phyloP scores from a whole-genome alignment of 1,140 invertebrate species.

The Gonatopus flavifemur region DNA sequence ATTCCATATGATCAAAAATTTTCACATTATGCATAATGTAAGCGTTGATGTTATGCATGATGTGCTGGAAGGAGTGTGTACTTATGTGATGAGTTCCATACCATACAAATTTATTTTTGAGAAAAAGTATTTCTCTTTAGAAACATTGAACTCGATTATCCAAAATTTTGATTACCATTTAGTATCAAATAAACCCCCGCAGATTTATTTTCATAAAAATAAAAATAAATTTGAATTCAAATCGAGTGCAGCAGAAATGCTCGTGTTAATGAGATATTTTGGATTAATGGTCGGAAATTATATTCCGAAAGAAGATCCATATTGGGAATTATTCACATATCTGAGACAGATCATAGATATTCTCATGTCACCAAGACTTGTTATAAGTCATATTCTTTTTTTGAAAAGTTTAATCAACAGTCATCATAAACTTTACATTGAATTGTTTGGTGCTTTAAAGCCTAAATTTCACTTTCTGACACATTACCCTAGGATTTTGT shows the following conservation, averaged over 20 bases:
- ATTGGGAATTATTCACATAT: background rate
- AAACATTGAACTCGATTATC: background rate
- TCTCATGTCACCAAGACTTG: background rate
- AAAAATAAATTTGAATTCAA: background rate
- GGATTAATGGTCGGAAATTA: slow-evolving; percentile 6
- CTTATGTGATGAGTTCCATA: background rate
- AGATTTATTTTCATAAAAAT: background rate
- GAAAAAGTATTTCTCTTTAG: background rate
- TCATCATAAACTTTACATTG: background rate
- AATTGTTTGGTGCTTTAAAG: background rate
- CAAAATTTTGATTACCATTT: background rate
- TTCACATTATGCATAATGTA: background rate
- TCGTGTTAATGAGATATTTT: background rate
- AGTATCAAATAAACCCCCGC: background rate
- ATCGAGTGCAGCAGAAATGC: background rate
- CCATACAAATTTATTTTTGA: background rate
- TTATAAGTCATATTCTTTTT: background rate
- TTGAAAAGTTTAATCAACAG: background rate
- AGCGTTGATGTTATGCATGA: background rate
- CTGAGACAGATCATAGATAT: background rate
- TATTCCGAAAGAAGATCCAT: slow-evolving; percentile 7
- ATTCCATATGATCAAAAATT: background rate
- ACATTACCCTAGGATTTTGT: background rate
- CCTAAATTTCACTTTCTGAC: background rate
- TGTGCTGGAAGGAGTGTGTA: background rate